Conservation (phyloP, 2,113 vertebrate species). For the Sterrhoptilus dennistouni region DNA sequence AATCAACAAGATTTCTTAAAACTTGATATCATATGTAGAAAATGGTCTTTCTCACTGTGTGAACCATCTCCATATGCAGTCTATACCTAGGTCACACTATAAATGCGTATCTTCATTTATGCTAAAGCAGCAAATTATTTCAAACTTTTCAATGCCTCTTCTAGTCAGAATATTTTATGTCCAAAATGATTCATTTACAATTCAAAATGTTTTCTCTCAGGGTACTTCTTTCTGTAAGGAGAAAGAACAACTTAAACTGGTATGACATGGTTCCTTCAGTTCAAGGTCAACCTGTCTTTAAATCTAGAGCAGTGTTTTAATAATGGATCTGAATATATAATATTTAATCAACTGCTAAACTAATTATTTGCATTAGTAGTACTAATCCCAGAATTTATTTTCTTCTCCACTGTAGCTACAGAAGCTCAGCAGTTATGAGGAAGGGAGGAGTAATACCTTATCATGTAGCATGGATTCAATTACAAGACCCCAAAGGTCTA, state of each 20-base stretch:
- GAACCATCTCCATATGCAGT: neutral
- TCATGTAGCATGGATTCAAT: constrained; percentile 78
- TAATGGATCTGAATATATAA: neutral
- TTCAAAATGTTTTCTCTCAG: neutral
- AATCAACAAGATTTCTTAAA: neutral
- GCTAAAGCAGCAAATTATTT: neutral
- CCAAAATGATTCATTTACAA: neutral
- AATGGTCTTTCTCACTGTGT: neutral
- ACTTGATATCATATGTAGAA: neutral
- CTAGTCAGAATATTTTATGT: neutral
- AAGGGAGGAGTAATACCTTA: constrained; percentile 65
- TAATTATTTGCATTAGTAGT: neutral
- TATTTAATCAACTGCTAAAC: neutral
- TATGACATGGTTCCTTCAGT: neutral
- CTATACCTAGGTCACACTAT: neutral
- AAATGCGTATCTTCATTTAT: neutral
- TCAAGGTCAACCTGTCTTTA: neutral
- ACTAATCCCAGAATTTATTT: neutral
- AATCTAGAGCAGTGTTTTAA: neutral
- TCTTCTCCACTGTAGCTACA: neutral
- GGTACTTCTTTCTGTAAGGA: neutral
- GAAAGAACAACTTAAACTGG: neutral
- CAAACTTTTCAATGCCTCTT: neutral
- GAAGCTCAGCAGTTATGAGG: neutral
- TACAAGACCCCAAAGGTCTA: constrained; percentile 77